phyloP scores from a whole-genome alignment of 2,888 invertebrate genomes.

The Drosophila tripunctata region DNA sequence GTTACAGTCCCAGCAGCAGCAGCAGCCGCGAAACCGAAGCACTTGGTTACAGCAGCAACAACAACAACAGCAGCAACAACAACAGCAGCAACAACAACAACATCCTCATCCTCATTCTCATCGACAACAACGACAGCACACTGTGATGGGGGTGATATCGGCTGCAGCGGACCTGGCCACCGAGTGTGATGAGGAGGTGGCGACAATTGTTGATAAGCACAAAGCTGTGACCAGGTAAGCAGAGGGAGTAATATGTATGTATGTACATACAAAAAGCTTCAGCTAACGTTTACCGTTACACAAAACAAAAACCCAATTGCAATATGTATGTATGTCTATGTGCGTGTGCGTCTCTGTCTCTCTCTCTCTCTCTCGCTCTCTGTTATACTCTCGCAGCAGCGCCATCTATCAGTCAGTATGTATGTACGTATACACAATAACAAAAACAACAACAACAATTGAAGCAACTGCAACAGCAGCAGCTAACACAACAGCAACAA shows the following conservation, averaged over 20 bases:
- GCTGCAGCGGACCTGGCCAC: slow-evolving; percentile 46
- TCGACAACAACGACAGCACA: slow-evolving; percentile 23
- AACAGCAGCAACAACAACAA: slow-evolving; percentile 41
- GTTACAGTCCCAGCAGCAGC: slow-evolving; percentile 47
- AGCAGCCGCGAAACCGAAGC: slow-evolving; percentile 44
- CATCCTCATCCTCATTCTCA: too few relatives aligned
- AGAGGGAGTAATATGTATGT: slow-evolving; percentile 11
- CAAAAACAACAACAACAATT: slow-evolving; percentile 58
- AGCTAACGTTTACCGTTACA: slow-evolving; percentile 58
- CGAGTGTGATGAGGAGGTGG: slow-evolving; percentile 56
- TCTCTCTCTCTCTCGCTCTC: slow-evolving; percentile 1
- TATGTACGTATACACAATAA: too few relatives aligned
- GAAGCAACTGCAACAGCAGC: slow-evolving; percentile 37
- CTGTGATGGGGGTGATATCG: slow-evolving; percentile 8
- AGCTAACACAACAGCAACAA: slow-evolving; percentile 29
- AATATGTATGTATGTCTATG: slow-evolving; percentile 27
- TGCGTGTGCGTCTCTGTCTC: slow-evolving; percentile 34
- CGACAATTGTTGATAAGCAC: slow-evolving; percentile 62
- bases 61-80: slow-evolving; percentile 37
- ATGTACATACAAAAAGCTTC: slow-evolving; percentile 35
- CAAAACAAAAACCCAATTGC: slow-evolving; percentile 59
- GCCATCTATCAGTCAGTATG: slow-evolving; percentile 21
- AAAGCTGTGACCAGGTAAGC: slow-evolving; percentile 63
- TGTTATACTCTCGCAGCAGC: background rate
- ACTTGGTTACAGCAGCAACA: slow-evolving; percentile 54